A percentile compares a stretch with the other conserved stretches of the same genome.
phyloP scores from a whole-genome alignment of 2,797 vertebrate species.

The Gymnoscopelus microlampas region DNA sequence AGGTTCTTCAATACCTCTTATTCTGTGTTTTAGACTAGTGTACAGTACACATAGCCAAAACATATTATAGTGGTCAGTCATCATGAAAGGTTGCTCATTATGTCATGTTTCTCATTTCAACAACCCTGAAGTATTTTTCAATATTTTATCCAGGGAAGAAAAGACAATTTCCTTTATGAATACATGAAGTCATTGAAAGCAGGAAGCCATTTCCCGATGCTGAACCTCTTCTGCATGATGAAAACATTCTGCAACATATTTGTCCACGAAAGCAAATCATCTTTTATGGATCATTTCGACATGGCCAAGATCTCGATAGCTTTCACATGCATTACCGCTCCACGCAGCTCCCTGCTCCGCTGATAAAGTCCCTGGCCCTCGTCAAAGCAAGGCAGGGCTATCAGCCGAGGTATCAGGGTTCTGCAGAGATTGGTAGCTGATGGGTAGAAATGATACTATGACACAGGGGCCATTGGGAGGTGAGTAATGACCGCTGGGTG shows the following conservation, averaged over 20 bases:
- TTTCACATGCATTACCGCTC: conserved; percentile 71
- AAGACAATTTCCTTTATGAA: conserved; percentile 34
- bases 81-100: too few relatives aligned
- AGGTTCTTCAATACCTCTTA: too few relatives aligned
- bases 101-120: too few relatives aligned
- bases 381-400: conserved; percentile 2
- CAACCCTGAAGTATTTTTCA: background rate
- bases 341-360: conserved; percentile 68
- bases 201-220: conserved; percentile 13
- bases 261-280: conserved; percentile 53
- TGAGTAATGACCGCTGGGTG: conserved; percentile 63
- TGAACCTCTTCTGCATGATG: background rate
- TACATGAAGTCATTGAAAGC: conserved; percentile 7
- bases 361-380: conserved; percentile 59
- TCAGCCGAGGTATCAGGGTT: conserved; percentile 38
- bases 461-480: conserved; percentile 50
- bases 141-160: background rate
- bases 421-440: conserved; percentile 71
- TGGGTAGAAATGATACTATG: conserved; percentile 55
- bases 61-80: too few relatives aligned
- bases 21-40: too few relatives aligned
- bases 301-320: conserved; percentile 57
- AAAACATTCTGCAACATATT: conserved; percentile 26
- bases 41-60: too few relatives aligned
- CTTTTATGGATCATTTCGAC: conserved; percentile 62